A percentile compares a stretch with the other conserved stretches of the same genome.
phyloP scores from a whole-genome alignment of 2,113 vertebrate genomes.

The Gobiocypris rarus region DNA sequence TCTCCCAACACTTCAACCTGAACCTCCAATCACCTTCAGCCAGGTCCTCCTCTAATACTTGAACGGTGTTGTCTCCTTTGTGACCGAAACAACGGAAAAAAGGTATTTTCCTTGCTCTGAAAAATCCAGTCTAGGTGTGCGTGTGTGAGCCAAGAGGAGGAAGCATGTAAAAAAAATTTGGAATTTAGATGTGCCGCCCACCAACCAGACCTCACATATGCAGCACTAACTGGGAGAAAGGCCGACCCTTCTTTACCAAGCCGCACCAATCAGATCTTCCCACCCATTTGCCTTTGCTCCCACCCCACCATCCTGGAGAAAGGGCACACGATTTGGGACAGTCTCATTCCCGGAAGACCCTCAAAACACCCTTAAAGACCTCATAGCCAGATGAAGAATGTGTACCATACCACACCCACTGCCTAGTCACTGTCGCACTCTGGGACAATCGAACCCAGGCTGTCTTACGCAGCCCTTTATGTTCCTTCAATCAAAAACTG shows the following conservation, averaged over 20 bases:
- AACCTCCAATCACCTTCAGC: conserved; percentile 41
- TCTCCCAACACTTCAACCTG: conserved; percentile 27
- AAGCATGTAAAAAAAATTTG: background rate
- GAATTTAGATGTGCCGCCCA: background rate
- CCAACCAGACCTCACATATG: conserved; percentile 31
- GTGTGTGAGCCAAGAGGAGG: background rate
- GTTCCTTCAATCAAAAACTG: conserved; percentile 52
- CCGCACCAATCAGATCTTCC: conserved; percentile 16
- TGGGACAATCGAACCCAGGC: conserved; percentile 62
- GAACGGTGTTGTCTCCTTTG: background rate
- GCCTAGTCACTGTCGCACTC: conserved; percentile 52
- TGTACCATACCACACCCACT: conserved; percentile 44
- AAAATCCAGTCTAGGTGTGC: too few relatives aligned
- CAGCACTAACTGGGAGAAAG: conserved; percentile 36
- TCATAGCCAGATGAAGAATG: conserved; percentile 49
- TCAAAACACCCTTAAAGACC: conserved; percentile 30
- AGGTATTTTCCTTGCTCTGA: background rate
- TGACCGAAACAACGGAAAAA: background rate
- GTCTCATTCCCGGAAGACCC: conserved; percentile 25
- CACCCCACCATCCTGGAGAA: background rate
- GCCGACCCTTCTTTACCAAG: background rate
- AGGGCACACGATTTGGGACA: background rate
- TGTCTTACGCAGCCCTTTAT: conserved; percentile 39
- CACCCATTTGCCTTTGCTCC: conserved; percentile 2
- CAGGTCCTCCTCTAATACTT: conserved; percentile 34